Percentiles rank a stretch among this genome's conserved stretches.
Conservation (phyloP, 2,797 vertebrate genomes). For the Acanthurus lineatus region DNA sequence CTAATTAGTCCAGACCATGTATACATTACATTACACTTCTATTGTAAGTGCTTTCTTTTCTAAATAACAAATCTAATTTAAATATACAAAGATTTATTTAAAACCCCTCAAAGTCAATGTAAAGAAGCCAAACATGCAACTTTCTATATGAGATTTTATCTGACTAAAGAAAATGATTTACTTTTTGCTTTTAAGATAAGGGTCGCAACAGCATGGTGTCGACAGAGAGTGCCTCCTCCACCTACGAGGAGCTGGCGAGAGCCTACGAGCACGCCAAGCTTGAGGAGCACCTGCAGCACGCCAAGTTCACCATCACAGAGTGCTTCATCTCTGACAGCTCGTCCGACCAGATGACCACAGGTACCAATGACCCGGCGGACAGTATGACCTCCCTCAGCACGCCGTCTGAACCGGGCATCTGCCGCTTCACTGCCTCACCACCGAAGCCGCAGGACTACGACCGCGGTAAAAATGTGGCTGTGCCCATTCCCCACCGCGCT, state of each 20-base stretch:
- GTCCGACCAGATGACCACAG: slow-evolving; percentile 99
- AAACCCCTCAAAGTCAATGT: no score
- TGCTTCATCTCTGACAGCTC: slow-evolving; percentile 99
- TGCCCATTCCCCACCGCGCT: slow-evolving; percentile 98
- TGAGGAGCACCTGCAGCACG: slow-evolving; percentile 98
- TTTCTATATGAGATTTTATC: neutral
- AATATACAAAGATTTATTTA: no score
- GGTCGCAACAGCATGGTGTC: slow-evolving; percentile 99
- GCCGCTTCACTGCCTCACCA: slow-evolving; percentile 96
- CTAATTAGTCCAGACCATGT: no score
- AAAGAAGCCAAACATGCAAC: no score
- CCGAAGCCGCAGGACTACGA: slow-evolving; percentile 98
- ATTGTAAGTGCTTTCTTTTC: no score
- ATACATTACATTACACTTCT: no score
- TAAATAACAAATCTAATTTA: no score
- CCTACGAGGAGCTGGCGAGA: slow-evolving; percentile 97
- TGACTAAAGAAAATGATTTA: neutral
- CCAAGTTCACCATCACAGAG: slow-evolving; percentile 99
- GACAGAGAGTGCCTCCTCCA: slow-evolving; percentile 97
- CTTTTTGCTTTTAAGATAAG: slow-evolving; percentile 87
- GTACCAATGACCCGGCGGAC: slow-evolving; percentile 97
- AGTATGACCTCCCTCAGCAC: slow-evolving; percentile 99
- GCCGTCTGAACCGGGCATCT: slow-evolving; percentile 97
- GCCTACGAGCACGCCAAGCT: slow-evolving; percentile 98
- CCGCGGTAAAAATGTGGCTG: slow-evolving; percentile 96